These are phyloP conservation scores for Meghimatium bilineatum DNA, from an alignment of 2,888 invertebrate species.

Conservation along the genomic window DNA sequence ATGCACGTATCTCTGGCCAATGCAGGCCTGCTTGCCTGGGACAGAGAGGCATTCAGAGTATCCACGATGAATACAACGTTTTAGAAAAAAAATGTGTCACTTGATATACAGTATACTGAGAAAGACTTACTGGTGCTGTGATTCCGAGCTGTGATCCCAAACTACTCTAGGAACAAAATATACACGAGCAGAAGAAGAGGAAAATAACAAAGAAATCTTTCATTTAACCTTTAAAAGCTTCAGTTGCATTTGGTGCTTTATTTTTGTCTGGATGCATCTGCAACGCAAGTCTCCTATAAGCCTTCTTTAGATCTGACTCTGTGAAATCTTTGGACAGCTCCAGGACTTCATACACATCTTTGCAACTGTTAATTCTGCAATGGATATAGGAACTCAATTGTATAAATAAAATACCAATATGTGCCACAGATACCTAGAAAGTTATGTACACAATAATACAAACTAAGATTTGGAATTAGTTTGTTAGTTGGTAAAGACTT, in stretches of 20 bases:
- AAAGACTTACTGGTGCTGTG: no score
- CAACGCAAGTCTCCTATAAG: constrained; percentile 83
- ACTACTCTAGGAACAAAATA: neutral
- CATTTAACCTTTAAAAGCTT: constrained; percentile 91
- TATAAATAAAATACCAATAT: neutral
- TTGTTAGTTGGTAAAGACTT: no score
- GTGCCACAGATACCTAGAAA: no score
- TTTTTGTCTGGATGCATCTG: constrained; percentile 98
- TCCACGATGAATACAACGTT: no score
- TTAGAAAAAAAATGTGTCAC: no score
- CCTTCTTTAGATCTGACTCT: constrained; percentile 74
- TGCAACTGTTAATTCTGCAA: constrained; percentile 85
- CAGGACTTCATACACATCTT: constrained; percentile 97
- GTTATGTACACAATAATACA: no score
- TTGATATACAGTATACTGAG: no score
- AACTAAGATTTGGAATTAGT: no score
- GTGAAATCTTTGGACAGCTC: constrained; percentile 80
- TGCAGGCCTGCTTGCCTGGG: no score
- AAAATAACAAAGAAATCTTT: neutral
- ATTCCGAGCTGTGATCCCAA: neutral
- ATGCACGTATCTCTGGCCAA: no score
- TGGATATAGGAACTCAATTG: neutral
- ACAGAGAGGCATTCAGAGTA: no score
- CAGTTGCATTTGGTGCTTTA: constrained; percentile 95
- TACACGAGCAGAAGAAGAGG: no score